Evolutionary conservation across 2,113 vertebrate genomes (phyloP).

Genomic region (Desmodus rotundus): DNA sequence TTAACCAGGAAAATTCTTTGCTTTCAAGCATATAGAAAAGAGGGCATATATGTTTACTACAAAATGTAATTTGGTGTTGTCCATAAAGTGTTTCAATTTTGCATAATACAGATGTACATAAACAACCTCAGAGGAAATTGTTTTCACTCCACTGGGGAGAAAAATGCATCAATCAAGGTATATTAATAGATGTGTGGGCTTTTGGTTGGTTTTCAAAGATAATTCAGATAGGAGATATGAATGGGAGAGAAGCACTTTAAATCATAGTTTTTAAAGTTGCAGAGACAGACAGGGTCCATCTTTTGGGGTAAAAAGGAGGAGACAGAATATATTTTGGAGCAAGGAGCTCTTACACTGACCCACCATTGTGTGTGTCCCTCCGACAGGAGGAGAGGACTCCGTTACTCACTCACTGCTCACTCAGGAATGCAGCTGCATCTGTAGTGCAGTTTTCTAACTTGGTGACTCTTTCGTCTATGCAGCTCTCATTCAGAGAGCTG

Average conservation of each 20-base stretch:
- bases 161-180: not conserved
- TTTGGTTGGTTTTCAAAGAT: not conserved
- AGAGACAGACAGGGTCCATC: not conserved
- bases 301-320: not conserved
- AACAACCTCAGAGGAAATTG: not conserved
- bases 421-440: not conserved
- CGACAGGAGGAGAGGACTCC: not conserved
- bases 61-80: not conserved
- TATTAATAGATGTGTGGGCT: not conserved
- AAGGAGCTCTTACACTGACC: not conserved
- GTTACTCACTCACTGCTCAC: not conserved
- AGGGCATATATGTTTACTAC: not conserved
- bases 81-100: not conserved
- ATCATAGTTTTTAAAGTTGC: not conserved
- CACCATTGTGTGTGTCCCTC: not conserved
- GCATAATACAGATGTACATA: not conserved
- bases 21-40: not conserved
- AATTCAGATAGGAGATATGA: not conserved
- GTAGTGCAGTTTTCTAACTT: not conserved
- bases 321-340: not conserved
- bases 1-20: not conserved
- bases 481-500: not conserved
- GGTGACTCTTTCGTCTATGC: not conserved
- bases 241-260: not conserved
- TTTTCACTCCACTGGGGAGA: not conserved